phyloP scores from a whole-genome alignment of 1,140 invertebrate species.

The Epicauta chinensis region DNA sequence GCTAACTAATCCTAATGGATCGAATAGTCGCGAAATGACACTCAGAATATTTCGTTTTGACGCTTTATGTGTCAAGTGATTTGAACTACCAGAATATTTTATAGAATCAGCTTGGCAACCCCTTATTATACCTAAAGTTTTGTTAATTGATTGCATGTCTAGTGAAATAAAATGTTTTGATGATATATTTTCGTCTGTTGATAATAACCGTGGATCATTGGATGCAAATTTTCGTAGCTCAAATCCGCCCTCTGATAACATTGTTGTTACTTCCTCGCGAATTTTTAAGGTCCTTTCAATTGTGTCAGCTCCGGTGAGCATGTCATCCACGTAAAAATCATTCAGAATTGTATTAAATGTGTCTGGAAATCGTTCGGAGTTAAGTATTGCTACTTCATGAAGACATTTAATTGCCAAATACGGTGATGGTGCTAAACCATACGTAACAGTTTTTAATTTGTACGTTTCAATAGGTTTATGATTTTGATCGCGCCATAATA shows the following conservation, averaged over 20 bases:
- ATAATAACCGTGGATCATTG: constrained; percentile 25
- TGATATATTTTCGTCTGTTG: not conserved
- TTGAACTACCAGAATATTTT: not conserved
- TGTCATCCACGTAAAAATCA: too few relatives aligned
- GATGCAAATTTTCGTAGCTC: constrained; percentile 42
- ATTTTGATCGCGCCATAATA: not conserved
- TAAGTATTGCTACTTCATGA: not conserved
- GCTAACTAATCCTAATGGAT: constrained; percentile 29
- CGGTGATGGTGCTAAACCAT: not conserved
- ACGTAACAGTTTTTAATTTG: not conserved
- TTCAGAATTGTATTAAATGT: not conserved
- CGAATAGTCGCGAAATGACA: constrained; percentile 22
- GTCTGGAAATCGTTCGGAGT: not conserved
- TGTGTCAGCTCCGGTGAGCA: too few relatives aligned
- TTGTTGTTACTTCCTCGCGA: constrained; percentile 2
- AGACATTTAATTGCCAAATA: not conserved
- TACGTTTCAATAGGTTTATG: not conserved
- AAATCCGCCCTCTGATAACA: constrained; percentile 36
- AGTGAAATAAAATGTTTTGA: not conserved
- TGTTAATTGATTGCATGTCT: not conserved
- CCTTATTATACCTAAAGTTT: constrained; percentile 6
- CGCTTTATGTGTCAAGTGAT: not conserved
- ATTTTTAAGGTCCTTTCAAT: too few relatives aligned
- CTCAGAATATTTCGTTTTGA: constrained; percentile 6
- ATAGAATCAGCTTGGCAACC: not conserved